Evolutionary conservation across 2,888 invertebrate genomes (phyloP), one percentile per base, ranked within the genome.

Genomic region (Chironomus tentans): DNA sequence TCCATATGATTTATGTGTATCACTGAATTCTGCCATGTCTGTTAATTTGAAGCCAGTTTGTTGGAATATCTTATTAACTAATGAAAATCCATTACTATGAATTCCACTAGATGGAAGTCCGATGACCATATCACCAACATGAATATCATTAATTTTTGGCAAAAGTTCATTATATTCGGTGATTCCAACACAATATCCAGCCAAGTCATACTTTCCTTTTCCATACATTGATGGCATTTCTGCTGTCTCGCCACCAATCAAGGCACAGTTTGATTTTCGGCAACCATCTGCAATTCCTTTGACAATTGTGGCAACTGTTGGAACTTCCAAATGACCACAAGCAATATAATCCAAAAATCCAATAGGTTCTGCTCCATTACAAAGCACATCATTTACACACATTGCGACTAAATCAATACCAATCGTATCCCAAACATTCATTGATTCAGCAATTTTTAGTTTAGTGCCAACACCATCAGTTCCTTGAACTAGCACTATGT

Each of bases 401-500:
- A 98, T 97, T 4, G 98, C 98, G 2, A 99, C 97, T 47, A 99
- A 86, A 84, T 99, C 99, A 79, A 94, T 92, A 0, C 98, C 98
- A 76, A 98, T 89, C 0, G 92, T 91, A 80, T 91, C 88, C 83
- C 95, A 96, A 76, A 91, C 88, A 15, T 89, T 87, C 81, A 90
- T 88, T 77, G 88, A 87, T 81, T 95, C 90, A 0, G 97, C 95
- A 79, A 98, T 89, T 87, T 95, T 95, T 1, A 99, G 87, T 84
- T 99, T 99, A 4, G 98, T 96, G 1, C 98, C 98, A 62, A 99
- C 97, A 0, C 98, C 98, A 81, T 97, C 97, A 0, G 97, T 95
- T 0, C 96, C 95, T 78, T 97, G 94, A 15, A 98, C 95, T 1
- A 99, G 85, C 21, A 97, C 87, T 0, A 97, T 95, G 82, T 95